Base-by-base conservation (phyloP, 2,113 vertebrate species). In the Antechinus stuartii region DNA sequence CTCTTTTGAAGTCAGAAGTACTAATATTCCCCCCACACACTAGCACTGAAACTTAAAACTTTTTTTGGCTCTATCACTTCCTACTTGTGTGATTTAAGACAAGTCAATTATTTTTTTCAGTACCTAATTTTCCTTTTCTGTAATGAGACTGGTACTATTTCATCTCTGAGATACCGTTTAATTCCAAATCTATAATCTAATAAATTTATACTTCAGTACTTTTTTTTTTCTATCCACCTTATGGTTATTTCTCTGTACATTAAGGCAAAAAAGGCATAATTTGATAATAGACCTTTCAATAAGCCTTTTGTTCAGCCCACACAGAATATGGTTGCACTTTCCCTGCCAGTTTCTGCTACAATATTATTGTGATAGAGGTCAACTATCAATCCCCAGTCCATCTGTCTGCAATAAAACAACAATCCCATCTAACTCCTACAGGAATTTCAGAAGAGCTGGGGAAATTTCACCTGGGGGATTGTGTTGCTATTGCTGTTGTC, bases 391-490 rank as follows among this genome's bases (percentile, higher is more conserved):
- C 97, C 95, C 90, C 50, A 50, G 30, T 89, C 94, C 96, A 97
- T 97, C 96, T 97, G 97, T 97, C 96, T 96, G 91, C 90, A 96
- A 95, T 97, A 96, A 97, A 97, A 93, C 61, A 97, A 96, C 96
- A 94, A 96, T 93, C 94, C 54, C 61, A 94, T 96, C 94, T 61
- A 90, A 93, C 54, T 56, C 53, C 89, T 96, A 24, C n/a, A 93
- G 93, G 96, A 93, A 97, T 96, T 96, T 97, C 93, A 95, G 94
- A 96, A 91, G 42, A 42, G 42, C 93, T 97, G 94, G 90, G 95
- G 95, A 96, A 97, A 95, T 54, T 91, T 93, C 91, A 98, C 94
- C 46, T 57, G 96, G 94, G 96, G 95, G 96, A 93, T 97, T 95
- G 92, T 26, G 50, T 8, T 50, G 8, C 50, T 8, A 7, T 50